Conservation (phyloP, 2,888 invertebrate genomes). For the Resseliella maxima region DNA sequence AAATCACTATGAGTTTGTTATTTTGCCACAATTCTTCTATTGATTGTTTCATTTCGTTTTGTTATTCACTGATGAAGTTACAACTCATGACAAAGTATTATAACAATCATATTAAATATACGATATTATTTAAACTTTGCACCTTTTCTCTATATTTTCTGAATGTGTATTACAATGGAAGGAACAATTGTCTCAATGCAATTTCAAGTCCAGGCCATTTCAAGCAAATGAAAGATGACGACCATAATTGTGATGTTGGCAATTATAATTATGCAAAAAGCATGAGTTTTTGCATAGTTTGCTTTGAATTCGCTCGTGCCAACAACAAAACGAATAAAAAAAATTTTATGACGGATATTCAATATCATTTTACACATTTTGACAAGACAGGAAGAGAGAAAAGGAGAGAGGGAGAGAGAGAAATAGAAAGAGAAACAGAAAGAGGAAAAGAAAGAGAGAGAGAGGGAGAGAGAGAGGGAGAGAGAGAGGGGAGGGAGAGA, state of each 20-base stretch:
- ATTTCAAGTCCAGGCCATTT: background rate
- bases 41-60: background rate
- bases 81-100: background rate
- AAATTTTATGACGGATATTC: background rate
- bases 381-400: no score
- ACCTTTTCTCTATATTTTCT: background rate
- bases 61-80: background rate
- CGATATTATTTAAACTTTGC: constrained; percentile 44
- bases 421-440: no score
- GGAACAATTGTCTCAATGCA: background rate
- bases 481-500: no score
- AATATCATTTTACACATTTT: constrained; percentile 13
- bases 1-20: background rate
- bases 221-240: constrained; percentile 9
- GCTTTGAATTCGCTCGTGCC: background rate
- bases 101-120: constrained; percentile 6
- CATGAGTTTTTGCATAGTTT: constrained; percentile 20
- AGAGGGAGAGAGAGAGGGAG: no score
- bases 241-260: constrained; percentile 44
- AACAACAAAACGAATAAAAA: background rate
- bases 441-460: no score
- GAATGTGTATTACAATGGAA: background rate
- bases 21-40: background rate
- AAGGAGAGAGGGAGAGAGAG: no score
- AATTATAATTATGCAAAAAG: constrained; percentile 41